phyloP scores from a whole-genome alignment of 2,797 vertebrate genomes.

The Buphagus erythrorhynchus region DNA sequence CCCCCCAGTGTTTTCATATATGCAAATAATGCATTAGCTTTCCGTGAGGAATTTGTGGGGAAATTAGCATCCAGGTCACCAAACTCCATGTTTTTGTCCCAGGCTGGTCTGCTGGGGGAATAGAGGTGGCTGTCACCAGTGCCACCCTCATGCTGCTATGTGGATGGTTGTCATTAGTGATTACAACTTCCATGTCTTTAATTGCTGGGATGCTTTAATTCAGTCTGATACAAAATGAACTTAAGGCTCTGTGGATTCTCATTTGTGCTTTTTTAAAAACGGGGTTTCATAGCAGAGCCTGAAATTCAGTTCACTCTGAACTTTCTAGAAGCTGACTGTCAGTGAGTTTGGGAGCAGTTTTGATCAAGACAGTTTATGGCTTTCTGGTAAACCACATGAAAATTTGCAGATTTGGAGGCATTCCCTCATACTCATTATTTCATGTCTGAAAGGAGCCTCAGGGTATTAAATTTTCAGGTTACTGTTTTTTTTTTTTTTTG shows the following conservation, averaged over 20 bases:
- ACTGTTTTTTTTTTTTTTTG: not conserved
- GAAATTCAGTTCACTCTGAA: not conserved
- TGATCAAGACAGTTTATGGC: not conserved
- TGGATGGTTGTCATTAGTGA: not conserved
- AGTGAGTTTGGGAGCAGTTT: not conserved
- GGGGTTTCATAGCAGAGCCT: not conserved
- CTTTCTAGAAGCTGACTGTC: not conserved
- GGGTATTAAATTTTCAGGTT: not conserved
- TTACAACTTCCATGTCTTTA: slow-evolving; percentile 30
- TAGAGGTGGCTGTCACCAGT: not conserved
- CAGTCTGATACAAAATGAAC: slow-evolving; percentile 3
- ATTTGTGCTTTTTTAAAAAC: not conserved
- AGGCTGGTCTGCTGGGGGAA: not conserved
- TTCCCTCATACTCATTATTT: not conserved
- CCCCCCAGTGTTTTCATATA: not conserved
- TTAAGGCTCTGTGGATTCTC: not conserved
- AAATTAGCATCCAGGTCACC: slow-evolving; percentile 43
- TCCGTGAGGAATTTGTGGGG: not conserved
- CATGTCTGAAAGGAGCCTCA: not conserved
- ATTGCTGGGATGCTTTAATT: slow-evolving; percentile 42
- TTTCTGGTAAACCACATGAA: not conserved
- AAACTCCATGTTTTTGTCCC: not conserved
- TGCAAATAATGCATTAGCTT: slow-evolving; percentile 20
- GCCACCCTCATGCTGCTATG: not conserved
- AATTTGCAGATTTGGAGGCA: not conserved